Percentiles rank a stretch among this genome's conserved stretches.
Conservation (phyloP, 2,797 vertebrate genomes). For the Choloepus didactylus region DNA sequence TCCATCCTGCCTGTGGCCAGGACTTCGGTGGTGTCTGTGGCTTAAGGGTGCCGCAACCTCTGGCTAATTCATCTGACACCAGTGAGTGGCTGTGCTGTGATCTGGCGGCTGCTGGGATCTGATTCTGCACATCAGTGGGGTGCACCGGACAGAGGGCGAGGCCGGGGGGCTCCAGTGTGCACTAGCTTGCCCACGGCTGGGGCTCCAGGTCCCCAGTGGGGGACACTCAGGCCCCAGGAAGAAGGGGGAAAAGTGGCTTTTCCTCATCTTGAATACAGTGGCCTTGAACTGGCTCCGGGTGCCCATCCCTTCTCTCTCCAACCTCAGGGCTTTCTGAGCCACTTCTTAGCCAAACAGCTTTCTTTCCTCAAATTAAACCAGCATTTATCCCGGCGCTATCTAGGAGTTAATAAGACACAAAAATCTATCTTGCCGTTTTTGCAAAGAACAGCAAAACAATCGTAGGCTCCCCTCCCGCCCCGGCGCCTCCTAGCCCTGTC, state of each 20-base stretch:
- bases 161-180: not conserved
- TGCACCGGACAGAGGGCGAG: not conserved
- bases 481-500: constrained; percentile 66
- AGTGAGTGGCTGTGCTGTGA: fast-evolving
- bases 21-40: fast-evolving
- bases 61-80: fast-evolving
- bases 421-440: constrained; percentile 84
- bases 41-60: fast-evolving
- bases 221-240: not conserved
- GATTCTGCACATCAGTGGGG: fast-evolving
- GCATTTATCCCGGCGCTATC: constrained; percentile 56
- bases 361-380: constrained; percentile 39
- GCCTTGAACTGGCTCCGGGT: fast-evolving
- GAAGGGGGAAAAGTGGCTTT: not conserved
- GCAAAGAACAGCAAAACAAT: constrained; percentile 83
- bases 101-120: fast-evolving
- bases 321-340: not conserved
- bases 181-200: too few relatives aligned
- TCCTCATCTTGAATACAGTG: fast-evolving
- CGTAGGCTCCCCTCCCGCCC: constrained; percentile 16
- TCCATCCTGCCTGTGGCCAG: not conserved
- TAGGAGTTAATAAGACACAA: constrained; percentile 71
- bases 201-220: too few relatives aligned
- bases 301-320: not conserved
- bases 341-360: not conserved